Conservation (phyloP, 2,113 vertebrate genomes). For the Labeo rohita region DNA sequence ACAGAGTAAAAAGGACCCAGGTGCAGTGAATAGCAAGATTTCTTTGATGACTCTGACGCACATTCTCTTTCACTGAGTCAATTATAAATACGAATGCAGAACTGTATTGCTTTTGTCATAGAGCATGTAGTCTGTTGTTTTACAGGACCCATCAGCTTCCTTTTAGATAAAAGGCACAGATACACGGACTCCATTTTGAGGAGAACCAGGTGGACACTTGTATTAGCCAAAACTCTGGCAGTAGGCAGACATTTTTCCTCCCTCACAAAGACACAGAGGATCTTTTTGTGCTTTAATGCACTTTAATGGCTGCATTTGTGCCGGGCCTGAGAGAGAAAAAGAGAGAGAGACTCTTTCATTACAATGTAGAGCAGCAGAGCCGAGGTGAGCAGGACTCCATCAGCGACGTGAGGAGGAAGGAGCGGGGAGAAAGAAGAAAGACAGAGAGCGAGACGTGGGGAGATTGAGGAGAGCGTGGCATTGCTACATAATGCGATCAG, state of each 20-base stretch:
- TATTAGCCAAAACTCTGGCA: constrained; percentile 35
- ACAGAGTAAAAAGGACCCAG: neutral
- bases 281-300: constrained; percentile 77
- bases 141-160: neutral
- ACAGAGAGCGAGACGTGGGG: constrained; percentile 42
- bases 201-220: constrained; percentile 29
- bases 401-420: constrained; percentile 43
- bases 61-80: neutral
- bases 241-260: constrained; percentile 39
- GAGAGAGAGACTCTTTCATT: constrained; percentile 66
- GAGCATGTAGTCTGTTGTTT: constrained; percentile 25
- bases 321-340: constrained; percentile 53
- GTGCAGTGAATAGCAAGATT: constrained; percentile 3
- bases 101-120: constrained; percentile 3
- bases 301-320: constrained; percentile 73
- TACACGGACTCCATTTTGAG: constrained; percentile 36
- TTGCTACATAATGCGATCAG: constrained; percentile 58
- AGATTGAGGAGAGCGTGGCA: constrained; percentile 53
- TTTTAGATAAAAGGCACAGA: constrained; percentile 39
- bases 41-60: constrained; percentile 30
- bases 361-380: constrained; percentile 66
- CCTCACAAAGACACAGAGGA: constrained; percentile 63
- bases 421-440: constrained; percentile 43
- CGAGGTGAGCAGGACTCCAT: constrained; percentile 47
- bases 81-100: constrained; percentile 37